phyloP scores from a whole-genome alignment of 2,113 vertebrate genomes.

The Zosterops hypoxanthus region DNA sequence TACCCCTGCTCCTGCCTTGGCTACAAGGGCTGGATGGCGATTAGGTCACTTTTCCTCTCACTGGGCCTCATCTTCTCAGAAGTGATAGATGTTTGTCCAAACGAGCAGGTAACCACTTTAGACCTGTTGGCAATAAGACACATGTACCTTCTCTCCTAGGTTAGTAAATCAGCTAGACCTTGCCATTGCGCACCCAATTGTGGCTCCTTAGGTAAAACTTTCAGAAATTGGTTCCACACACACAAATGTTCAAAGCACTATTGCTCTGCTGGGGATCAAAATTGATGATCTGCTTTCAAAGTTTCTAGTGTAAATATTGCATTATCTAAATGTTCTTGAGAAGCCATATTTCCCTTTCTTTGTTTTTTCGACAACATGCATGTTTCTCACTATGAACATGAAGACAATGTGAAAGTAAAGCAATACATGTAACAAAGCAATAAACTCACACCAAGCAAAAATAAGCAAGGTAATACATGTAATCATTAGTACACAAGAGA shows the following conservation, averaged over 20 bases:
- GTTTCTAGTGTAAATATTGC: neutral
- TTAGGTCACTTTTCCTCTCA: neutral
- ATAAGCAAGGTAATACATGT: too few relatives aligned
- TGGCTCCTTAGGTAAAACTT: neutral
- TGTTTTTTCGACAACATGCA: too few relatives aligned
- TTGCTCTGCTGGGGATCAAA: too few relatives aligned
- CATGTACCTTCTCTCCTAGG: neutral
- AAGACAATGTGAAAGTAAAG: too few relatives aligned
- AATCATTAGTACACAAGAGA: too few relatives aligned
- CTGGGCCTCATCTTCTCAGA: neutral
- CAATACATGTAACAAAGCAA: too few relatives aligned
- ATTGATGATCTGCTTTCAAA: neutral
- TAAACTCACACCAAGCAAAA: too few relatives aligned
- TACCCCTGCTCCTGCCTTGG: neutral
- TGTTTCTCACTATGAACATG: too few relatives aligned
- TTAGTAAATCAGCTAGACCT: neutral
- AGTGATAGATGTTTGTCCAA: neutral
- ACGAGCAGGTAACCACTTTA: neutral
- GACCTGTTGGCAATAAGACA: neutral
- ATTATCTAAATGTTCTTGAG: neutral
- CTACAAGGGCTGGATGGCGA: neutral
- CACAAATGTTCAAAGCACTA: too few relatives aligned
- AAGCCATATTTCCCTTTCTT: neutral
- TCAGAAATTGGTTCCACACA: neutral
- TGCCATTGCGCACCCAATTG: neutral